Evolutionary conservation across 2,113 vertebrate species (phyloP), one percentile per base, ranked within the genome.

Genomic region (Coryphaenoides rupestris): DNA sequence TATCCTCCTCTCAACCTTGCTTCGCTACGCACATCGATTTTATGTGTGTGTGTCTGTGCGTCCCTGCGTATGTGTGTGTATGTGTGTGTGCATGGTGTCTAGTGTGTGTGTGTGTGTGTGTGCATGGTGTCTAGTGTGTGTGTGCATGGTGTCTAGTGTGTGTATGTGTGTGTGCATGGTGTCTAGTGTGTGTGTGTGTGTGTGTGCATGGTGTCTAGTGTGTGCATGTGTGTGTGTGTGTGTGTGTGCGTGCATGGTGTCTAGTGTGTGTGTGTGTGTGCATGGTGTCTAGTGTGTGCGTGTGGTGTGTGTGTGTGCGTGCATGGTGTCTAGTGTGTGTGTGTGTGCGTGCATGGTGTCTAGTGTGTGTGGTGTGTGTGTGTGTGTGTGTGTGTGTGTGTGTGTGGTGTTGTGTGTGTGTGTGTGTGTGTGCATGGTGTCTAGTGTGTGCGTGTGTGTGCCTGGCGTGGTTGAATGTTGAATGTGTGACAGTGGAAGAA

Each of bases 391-490:
- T 54, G 52, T 19, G 52, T 21, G 52, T 52, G 33, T 13, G 33
- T 40, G 33, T 9, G n/a, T 54, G 52, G 3, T 12, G 1, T 4
- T 21, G 17, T 54, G 6, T 19, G 50, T 13, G 33, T 13, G 7
- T 13, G 33, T 13, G 33, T 40, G 7, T 13, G 33, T 40, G 33
- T 40, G 33, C 9, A 2, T 40, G 33, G 6, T 26, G n/a, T n/a
- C n/a, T n/a, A 3, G 50, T 53, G 16, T 19, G 50, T 9, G 16
- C n/a, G 50, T 17, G 50, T 19, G 19, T 55, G n/a, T 55, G 4
- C 10, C 19, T 22, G 54, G 10, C 13, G 13, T 55, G 54, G 77
- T 66, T 65, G 69, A 75, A 55, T 74, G 66, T 67, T 62, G 59
- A 63, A 12, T 7, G 33, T 53, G 73, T 70, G 66, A 62, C 10